Evolutionary conservation across 1,140 invertebrate species (phyloP).

Genomic region (Atta texana): DNA sequence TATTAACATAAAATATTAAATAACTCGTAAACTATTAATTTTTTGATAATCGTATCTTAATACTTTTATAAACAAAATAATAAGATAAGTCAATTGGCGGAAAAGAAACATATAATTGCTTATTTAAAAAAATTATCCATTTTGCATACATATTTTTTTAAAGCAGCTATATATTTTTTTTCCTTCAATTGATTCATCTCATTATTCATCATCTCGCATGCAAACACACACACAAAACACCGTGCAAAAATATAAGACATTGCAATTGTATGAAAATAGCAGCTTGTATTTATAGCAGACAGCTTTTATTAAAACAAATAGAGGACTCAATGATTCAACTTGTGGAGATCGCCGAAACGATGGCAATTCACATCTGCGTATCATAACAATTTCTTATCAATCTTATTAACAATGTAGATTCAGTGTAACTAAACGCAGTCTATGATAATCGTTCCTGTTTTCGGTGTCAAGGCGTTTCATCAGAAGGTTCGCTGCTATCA

Average conservation of each 20-base stretch:
- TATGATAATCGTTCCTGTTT: slow-evolving; percentile 36
- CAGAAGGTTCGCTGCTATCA: slow-evolving; percentile 54
- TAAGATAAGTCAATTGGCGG: too few relatives aligned
- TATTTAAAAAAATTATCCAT: too few relatives aligned
- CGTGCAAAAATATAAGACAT: neutral
- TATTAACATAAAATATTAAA: too few relatives aligned
- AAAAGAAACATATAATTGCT: too few relatives aligned
- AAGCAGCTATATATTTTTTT: too few relatives aligned
- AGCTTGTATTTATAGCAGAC: too few relatives aligned
- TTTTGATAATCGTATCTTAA: too few relatives aligned
- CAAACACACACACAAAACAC: neutral
- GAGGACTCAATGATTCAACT: neutral
- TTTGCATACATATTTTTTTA: too few relatives aligned
- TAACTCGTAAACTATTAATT: too few relatives aligned
- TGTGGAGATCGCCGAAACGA: neutral
- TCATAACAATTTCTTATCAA: slow-evolving; percentile 7
- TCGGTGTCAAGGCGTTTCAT: slow-evolving; percentile 72
- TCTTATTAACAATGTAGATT: neutral
- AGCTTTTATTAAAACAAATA: slow-evolving; percentile 42
- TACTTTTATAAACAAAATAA: too few relatives aligned
- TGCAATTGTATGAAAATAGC: slow-evolving; percentile 1
- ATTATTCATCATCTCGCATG: too few relatives aligned
- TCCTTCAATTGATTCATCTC: too few relatives aligned
- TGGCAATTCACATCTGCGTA: neutral
- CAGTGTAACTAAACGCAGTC: slow-evolving; percentile 35